A percentile compares a stretch with the other conserved stretches of the same genome.
These are phyloP conservation scores for Hypomecis punctinalis DNA, from an alignment of 2,888 invertebrate genomes.

Conservation along the genomic window DNA sequence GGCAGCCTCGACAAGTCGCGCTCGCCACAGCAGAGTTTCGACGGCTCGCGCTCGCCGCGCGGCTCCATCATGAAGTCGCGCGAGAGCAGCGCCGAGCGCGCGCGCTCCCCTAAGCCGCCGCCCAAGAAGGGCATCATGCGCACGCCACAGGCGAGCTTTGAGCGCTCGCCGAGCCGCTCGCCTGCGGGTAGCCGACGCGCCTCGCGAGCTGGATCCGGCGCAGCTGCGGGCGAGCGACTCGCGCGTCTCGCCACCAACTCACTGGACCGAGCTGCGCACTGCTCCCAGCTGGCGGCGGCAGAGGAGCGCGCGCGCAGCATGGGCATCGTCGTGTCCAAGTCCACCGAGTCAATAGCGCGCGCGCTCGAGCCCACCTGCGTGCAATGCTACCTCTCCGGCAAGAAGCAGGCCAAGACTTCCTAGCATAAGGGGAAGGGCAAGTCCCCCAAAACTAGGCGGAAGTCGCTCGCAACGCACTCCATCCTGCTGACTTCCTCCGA, in stretches of 20 bases:
- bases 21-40: conserved; percentile 85
- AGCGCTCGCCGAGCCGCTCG: conserved; percentile 78
- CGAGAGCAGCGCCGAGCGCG: conserved; percentile 75
- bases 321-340: conserved; percentile 84
- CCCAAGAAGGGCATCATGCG: conserved; percentile 83
- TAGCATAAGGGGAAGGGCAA: conserved; percentile 89
- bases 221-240: conserved; percentile 68
- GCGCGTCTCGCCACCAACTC: conserved; percentile 80
- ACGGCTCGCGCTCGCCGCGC: conserved; percentile 78
- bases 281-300: conserved; percentile 79
- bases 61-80: conserved; percentile 80
- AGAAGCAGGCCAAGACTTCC: conserved; percentile 85
- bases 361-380: conserved; percentile 89
- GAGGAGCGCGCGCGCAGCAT: conserved; percentile 82
- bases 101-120: conserved; percentile 78
- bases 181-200: conserved; percentile 77
- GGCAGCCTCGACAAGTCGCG: conserved; percentile 84
- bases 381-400: conserved; percentile 89
- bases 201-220: conserved; percentile 61
- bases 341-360: conserved; percentile 82
- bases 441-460: conserved; percentile 82
- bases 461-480: conserved; percentile 67
- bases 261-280: conserved; percentile 78
- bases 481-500: conserved; percentile 71
- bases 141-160: conserved; percentile 80